These are phyloP conservation scores for Artibeus jamaicensis DNA, from an alignment of 2,797 vertebrate species.

Conservation along the genomic window DNA sequence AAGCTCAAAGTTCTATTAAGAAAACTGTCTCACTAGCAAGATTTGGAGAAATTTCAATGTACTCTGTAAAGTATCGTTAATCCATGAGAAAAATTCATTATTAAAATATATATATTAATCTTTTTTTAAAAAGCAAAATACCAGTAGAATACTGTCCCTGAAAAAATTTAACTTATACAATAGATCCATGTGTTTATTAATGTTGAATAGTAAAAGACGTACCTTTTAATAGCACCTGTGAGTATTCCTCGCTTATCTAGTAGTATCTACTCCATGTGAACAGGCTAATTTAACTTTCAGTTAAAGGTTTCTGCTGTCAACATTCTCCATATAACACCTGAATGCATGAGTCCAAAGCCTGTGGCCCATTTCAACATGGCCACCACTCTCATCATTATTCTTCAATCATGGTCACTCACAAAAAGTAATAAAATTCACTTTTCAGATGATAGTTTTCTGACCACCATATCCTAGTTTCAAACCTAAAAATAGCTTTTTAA, in stretches of 20 bases:
- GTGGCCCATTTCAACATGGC: neutral
- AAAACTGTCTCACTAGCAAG: neutral
- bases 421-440: constrained; percentile 18
- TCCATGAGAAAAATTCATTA: neutral
- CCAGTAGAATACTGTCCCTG: neutral
- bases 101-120: neutral
- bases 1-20: neutral
- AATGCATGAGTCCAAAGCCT: neutral
- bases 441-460: constrained; percentile 16
- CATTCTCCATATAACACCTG: neutral
- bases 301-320: neutral
- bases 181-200: neutral
- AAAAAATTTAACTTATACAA: neutral
- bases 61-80: neutral
- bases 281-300: neutral
- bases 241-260: neutral
- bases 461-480: neutral
- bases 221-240: neutral
- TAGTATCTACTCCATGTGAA: neutral
- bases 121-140: neutral
- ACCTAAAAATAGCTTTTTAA: neutral
- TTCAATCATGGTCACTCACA: neutral
- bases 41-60: neutral
- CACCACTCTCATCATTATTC: neutral
- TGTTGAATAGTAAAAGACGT: neutral